Evolutionary conservation across 2,113 vertebrate species (phyloP), one percentile per base, ranked within the genome.

Genomic region (Sarotherodon lohbergeri): DNA sequence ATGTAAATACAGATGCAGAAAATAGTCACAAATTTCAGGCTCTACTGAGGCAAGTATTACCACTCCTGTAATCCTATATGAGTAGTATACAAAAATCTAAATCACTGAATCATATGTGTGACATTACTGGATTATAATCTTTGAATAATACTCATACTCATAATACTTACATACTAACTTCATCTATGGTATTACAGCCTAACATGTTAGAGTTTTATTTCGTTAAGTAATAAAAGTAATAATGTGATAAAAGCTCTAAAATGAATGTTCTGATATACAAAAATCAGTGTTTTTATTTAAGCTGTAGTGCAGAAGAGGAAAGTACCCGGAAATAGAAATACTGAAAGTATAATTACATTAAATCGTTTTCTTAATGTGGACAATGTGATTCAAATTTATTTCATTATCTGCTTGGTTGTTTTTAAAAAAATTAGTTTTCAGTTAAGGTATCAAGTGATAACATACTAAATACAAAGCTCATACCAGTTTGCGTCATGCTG

Each of bases 401-500:
- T 46, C 5, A 73, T 71, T 71, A 1, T 71, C n/a, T 71, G 6
- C 13, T 27, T 46, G 13, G 2, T 73, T 73, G 68, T 73, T 27
- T 32, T 41, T 34, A 0, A 1, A 4, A 29, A 61, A 43, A 24
- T 0, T 3, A 0, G 66, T 24, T 73, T 73, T 46, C 5, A 46
- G 66, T 10, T 73, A 27, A 73, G 22, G 13, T 73, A 43, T 17
- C 3, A 46, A 73, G 39, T 73, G 41, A 29, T 19, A 50, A 19
- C 24, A 8, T 32, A 50, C 6, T 48, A 50, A 78, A 78, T 50
- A 50, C 46, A 19, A 50, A 32, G 24, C 43, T 50, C 71, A 5
- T 50, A 32, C 24, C 24, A 78, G 43, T 78, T 78, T 50, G 46
- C 16, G 17, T 78, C 43, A 50, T 8, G 27, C 46, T 13, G 27